phyloP scores from a whole-genome alignment of 2,113 vertebrate species.

The Mohoua ochrocephala region DNA sequence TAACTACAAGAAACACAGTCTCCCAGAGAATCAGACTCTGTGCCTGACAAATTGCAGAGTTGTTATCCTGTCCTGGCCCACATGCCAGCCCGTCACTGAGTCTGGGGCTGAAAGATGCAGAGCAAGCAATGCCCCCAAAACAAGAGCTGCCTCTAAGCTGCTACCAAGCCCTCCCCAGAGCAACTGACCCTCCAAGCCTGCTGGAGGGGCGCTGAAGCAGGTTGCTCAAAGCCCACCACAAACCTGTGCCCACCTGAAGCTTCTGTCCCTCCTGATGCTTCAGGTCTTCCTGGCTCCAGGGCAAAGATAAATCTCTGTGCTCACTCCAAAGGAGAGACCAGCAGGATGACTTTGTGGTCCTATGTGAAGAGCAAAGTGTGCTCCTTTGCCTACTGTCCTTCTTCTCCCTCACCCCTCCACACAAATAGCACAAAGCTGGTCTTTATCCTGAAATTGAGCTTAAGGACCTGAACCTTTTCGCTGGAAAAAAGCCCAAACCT shows the following conservation, averaged over 20 bases:
- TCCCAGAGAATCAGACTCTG: not conserved
- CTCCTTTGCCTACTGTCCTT: not conserved
- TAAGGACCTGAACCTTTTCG: not conserved
- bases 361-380: accelerated
- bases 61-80: not conserved
- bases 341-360: not conserved
- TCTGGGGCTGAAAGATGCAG: not conserved
- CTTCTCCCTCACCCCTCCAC: too few relatives aligned
- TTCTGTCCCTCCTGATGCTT: not conserved
- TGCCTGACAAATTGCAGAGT: not conserved
- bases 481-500: not conserved
- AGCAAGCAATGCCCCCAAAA: not conserved
- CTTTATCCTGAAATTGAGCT: not conserved
- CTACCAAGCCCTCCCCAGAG: not conserved
- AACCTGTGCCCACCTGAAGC: not conserved
- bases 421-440: not conserved
- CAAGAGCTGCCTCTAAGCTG: not conserved
- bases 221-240: not conserved
- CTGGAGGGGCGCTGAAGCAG: not conserved
- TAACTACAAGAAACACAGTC: not conserved
- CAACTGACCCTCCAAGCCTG: not conserved
- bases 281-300: not conserved
- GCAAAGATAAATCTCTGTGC: not conserved
- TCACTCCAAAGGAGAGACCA: not conserved
- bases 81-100: not conserved